These are phyloP conservation scores for Ceratitis capitata DNA, from an alignment of 1,140 invertebrate species.

Conservation along the genomic window DNA sequence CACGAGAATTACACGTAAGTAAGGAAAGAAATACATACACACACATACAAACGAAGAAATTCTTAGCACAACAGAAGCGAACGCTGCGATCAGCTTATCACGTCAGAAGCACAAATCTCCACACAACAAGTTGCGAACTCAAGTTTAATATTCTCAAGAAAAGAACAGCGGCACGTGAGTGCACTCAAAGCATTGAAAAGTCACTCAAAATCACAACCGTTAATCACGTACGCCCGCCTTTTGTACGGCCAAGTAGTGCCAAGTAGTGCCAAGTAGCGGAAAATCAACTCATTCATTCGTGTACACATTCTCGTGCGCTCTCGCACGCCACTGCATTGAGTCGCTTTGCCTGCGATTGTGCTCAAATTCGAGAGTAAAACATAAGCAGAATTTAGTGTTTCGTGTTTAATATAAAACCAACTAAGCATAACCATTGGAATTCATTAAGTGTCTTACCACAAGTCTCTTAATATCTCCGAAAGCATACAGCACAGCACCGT, in stretches of 20 bases:
- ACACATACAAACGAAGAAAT: background rate
- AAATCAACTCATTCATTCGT: background rate
- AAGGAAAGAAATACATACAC: background rate
- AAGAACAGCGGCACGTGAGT: background rate
- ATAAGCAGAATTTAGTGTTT: slow-evolving; percentile 36
- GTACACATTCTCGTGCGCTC: background rate
- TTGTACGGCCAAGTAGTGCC: too few species aligned
- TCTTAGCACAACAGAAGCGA: background rate
- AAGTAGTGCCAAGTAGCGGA: background rate
- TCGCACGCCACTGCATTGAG: background rate
- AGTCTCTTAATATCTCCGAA: slow-evolving; percentile 43
- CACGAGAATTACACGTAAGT: slow-evolving; percentile 7
- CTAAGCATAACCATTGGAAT: slow-evolving; percentile 64
- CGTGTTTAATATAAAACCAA: slow-evolving; percentile 64
- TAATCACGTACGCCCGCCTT: background rate
- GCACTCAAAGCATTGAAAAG: background rate
- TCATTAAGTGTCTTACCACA: slow-evolving; percentile 65
- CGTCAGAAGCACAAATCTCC: background rate
- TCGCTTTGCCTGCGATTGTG: background rate
- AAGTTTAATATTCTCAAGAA: too few species aligned
- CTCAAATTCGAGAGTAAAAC: background rate
- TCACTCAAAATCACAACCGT: background rate
- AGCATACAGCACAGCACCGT: background rate
- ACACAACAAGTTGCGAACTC: background rate
- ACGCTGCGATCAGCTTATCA: background rate